Base-by-base conservation (phyloP, 2,797 vertebrate genomes). In the Lagorchestes hirsutus region DNA sequence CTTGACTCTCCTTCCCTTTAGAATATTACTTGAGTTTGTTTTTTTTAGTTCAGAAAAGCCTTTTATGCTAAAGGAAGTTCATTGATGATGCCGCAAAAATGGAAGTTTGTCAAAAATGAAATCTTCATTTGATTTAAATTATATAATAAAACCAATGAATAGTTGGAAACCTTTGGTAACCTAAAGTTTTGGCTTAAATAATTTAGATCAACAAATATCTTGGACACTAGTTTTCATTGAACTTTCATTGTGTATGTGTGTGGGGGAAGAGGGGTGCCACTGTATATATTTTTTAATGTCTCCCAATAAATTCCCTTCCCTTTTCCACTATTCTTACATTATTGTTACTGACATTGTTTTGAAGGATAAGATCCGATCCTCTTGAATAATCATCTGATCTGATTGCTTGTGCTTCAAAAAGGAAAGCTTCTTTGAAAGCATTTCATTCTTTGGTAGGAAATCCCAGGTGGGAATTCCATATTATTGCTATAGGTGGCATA, bases 41-140 rank as follows among this genome's bases (percentile, higher is more conserved):
- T 29, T 54, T 91, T 95, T 31, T 92, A 93, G 91, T 58, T 92
- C 57, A 96, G 46, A 29, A 92, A 97, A 50, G 1, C 31, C 50
- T 24, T 4, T 93, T 54, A 9, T 93, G 58, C 90, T 96, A 46
- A 0, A 58, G 29, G 52, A 95, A 93, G 55, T 62, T 59, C 29
- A n/a, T 67, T 58, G 74, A 40, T 62, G 13, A n/a, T 95, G 58
- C 4, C 11, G 59, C 96, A 82, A 91, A 95, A 56, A 57, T 91
- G 57, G 5, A 94, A 92, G 62, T 93, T 50, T 55, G 1, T 31
- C 27, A 13, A 50, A 54, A 46, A 67, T 18, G 52, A 90, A 93
- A 55, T 82, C 29, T 91, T 62, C 54, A 93, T 46, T 24, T 27
- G 0, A 50, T 92, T 96, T 62, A 10, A 94, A 91, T 92, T 93